These are phyloP conservation scores for Drosophila chauvacae DNA, from an alignment of 1,140 invertebrate genomes.

Conservation along the genomic window DNA sequence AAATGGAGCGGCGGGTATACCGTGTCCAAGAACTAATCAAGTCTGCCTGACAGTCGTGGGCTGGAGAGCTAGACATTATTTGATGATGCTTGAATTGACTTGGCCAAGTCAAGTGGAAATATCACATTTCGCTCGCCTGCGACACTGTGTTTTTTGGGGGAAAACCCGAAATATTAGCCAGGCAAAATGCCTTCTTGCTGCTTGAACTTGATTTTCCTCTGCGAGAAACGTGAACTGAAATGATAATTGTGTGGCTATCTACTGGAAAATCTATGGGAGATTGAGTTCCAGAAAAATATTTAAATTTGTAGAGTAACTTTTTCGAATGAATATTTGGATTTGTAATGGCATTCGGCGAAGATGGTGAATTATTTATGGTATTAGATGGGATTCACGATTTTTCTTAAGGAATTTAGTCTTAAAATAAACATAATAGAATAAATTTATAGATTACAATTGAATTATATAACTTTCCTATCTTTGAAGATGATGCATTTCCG, in stretches of 20 bases:
- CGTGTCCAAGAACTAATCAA: constrained; percentile 61
- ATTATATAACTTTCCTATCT: background rate
- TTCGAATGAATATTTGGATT: constrained; percentile 15
- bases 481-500: too few relatives aligned
- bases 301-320: constrained; percentile 3
- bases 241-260: constrained; percentile 19
- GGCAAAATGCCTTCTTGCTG: constrained; percentile 22
- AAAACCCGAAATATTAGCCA: constrained; percentile 18
- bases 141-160: background rate
- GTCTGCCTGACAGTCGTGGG: constrained; percentile 41
- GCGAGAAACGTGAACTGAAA: constrained; percentile 26
- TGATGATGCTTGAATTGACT: constrained; percentile 51
- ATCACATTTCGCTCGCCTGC: constrained; percentile 36
- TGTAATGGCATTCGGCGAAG: too few relatives aligned
- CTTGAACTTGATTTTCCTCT: constrained; percentile 1
- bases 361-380: constrained; percentile 1
- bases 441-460: background rate
- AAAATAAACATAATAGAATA: background rate
- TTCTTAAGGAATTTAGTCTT: background rate
- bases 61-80: constrained; percentile 35
- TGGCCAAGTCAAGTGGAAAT: constrained; percentile 48
- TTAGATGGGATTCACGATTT: background rate
- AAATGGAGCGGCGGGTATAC: constrained; percentile 3
- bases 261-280: constrained; percentile 12
- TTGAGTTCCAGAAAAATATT: constrained; percentile 1